Evolutionary conservation across 2,113 vertebrate genomes (phyloP).

Genomic region (Pantherophis guttatus): DNA sequence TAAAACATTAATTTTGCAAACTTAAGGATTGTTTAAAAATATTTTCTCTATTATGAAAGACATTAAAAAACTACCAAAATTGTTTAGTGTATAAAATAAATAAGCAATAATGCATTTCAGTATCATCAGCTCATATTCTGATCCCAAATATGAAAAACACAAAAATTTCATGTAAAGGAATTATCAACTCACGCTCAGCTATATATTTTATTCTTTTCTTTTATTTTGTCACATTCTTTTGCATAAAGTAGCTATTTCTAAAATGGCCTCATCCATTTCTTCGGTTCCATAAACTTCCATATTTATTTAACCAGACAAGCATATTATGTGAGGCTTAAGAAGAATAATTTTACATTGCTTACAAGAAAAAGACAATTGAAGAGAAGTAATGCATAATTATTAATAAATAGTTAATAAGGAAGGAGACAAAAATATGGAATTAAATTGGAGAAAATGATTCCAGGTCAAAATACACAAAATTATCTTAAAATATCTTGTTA

Average conservation of each 20-base stretch:
- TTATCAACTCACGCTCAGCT: not conserved
- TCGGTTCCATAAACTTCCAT: not conserved
- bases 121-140: not conserved
- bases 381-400: not conserved
- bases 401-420: not conserved
- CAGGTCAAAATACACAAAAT: not conserved
- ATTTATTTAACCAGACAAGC: not conserved
- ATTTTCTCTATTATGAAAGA: not conserved
- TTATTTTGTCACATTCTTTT: not conserved
- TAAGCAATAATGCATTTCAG: not conserved
- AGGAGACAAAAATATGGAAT: not conserved
- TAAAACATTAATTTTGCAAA: slow-evolving; percentile 3
- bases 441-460: not conserved
- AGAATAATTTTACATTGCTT: not conserved
- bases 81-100: not conserved
- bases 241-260: not conserved
- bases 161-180: not conserved
- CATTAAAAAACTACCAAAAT: not conserved
- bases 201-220: not conserved
- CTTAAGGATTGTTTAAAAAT: not conserved
- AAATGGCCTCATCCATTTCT: not conserved
- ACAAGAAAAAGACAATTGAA: not conserved
- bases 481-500: not conserved
- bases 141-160: not conserved
- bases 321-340: not conserved